Conservation (phyloP, 2,888 invertebrate species). For the Brachypterus glaber region DNA sequence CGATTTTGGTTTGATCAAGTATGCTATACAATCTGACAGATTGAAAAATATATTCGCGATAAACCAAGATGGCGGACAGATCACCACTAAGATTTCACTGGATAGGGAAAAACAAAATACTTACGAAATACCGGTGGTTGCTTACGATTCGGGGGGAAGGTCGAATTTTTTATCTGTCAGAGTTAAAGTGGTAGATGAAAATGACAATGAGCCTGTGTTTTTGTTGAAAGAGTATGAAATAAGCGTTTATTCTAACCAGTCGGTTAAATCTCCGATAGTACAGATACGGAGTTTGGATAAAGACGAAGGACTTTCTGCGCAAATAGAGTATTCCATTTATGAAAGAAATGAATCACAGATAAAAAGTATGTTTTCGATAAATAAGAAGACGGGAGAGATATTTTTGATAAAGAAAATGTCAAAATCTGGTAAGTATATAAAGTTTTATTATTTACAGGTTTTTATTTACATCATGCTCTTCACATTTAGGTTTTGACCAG, state of each 20-base stretch:
- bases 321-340: constrained; percentile 67
- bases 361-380: constrained; percentile 63
- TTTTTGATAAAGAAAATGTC: constrained; percentile 55
- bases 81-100: constrained; percentile 52
- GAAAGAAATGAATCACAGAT: constrained; percentile 55
- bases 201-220: constrained; percentile 76
- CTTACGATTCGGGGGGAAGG: constrained; percentile 72
- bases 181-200: constrained; percentile 72
- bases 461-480: too few species aligned
- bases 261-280: constrained; percentile 49
- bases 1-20: constrained; percentile 62
- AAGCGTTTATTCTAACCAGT: constrained; percentile 53
- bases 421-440: constrained; percentile 40
- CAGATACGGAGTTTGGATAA: constrained; percentile 65
- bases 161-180: constrained; percentile 65
- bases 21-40: constrained; percentile 66
- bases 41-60: constrained; percentile 65
- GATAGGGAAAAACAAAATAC: constrained; percentile 63
- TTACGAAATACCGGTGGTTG: constrained; percentile 71
- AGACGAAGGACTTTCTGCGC: constrained; percentile 65
- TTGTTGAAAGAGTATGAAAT: constrained; percentile 68
- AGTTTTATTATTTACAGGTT: too few species aligned
- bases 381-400: constrained; percentile 64
- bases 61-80: constrained; percentile 60
- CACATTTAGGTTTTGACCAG: too few species aligned